Evolutionary conservation across 2,113 vertebrate species (phyloP), one percentile per base, ranked within the genome.

Genomic region (Hemiscyllium ocellatum): DNA sequence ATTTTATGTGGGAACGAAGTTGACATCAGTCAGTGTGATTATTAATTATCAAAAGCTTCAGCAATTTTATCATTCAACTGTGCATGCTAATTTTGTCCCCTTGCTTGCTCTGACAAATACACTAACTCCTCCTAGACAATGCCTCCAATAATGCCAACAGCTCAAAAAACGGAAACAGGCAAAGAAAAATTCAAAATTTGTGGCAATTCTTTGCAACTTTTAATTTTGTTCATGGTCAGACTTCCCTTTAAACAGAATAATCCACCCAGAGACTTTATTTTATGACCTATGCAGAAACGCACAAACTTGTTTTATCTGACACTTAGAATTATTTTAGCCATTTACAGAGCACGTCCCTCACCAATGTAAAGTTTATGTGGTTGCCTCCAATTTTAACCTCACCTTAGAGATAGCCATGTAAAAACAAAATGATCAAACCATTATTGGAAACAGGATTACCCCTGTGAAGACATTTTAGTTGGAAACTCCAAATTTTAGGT

Each of bases 21-120:
- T 93, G 66, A 93, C 89, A 20, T 37, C 19, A 65, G 61, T 93
- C 61, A n/a, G 66, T 93, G 37, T 6, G 61, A 61, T 68, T n/a
- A 93, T 93, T 93, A 93, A 93, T 61, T 61, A n/a, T 66, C 61
- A 17, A 93, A 65, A 66, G 33, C 89, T 66, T 93, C 89, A 68
- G 89, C 61, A 93, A 93, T 93, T n/a, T 93, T 93, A 93, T 68
- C 33, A 93, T 93, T 93, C n/a, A 65, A 93, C 61, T 68, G 61
- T 93, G 89, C 89, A 93, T 68, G 89, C 65, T 93, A 93, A 93
- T 93, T 93, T 33, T 22, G 33, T 93, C 37, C 61, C 89, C n/a
- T 68, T 93, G 89, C 61, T 19, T 93, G 50, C 13, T 15, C 87
- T 52, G 87, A 65, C 87, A n/a, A 29, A 90, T 4, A 65, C 13